Evolutionary conservation across 1,140 invertebrate species (phyloP), one percentile per base, ranked within the genome.

Genomic region (Scaptodrosophila lebanonensis): DNA sequence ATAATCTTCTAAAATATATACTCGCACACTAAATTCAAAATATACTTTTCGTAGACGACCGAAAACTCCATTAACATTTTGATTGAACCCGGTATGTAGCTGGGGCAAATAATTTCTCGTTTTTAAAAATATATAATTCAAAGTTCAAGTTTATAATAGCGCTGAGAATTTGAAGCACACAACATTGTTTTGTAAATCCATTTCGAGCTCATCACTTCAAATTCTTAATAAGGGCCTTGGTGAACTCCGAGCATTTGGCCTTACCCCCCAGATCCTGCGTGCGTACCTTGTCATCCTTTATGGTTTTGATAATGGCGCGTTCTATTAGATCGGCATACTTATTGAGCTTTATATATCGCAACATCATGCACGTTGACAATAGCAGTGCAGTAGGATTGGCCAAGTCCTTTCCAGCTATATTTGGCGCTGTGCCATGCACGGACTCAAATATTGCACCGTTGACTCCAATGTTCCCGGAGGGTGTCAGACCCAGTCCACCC

Each of bases 391-490:
- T 99, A 1, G 98, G 98, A 88, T 99, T 99, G 5, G 98, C 98
- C 88, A 97, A 93, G 88, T 99, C 97, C 88, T 98, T 93, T 16
- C 98, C 98, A 53, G 98, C 98, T 83, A 99, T 99, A 85, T 99
- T 98, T 0, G 98, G 98, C n/a, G 98, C 98, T 35, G 98, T 99
- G 54, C 98, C 98, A 84, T 99, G 98, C 1, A 99, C 97, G 32
- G 98, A 99, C 91, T 99, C 98, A 87, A 99, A 99, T 25, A 99
- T 93, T 36, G 98, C 98, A 48, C 97, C 98, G 79, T 95, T 94
- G 66, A 96, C 90, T 53, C 98, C 98, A 87, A 99, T 99, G 87
- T 99, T 99, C 38, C 98, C 98, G 66, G 97, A 98, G 1, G 98
- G 98, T 15, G 98, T 99, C 4, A 99, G 90, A 33, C 98, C 98